Conservation (phyloP, 2,797 vertebrate species). For the Lates japonicus region DNA sequence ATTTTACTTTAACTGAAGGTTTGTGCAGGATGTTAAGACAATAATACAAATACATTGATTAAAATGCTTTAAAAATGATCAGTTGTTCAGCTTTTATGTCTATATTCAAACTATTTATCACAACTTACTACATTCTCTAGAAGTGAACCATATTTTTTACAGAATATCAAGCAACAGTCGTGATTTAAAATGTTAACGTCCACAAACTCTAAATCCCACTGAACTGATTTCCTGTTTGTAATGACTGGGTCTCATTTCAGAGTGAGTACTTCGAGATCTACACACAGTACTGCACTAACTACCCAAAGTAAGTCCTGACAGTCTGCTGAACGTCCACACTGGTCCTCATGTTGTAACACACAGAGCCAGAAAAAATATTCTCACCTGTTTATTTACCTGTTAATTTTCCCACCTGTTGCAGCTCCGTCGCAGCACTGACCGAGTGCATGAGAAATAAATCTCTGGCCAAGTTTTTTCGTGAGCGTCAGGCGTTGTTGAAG, state of each 20-base stretch:
- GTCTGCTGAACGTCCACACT: not conserved
- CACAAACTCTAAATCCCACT: too few relatives aligned
- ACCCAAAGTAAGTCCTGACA: slow-evolving; percentile 91
- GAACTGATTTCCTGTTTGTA: not conserved
- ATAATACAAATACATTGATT: too few relatives aligned
- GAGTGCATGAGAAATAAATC: slow-evolving; percentile 95
- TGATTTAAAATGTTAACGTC: too few relatives aligned
- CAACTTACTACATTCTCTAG: too few relatives aligned
- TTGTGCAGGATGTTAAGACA: too few relatives aligned
- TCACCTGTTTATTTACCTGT: not conserved
- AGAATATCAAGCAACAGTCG: not conserved
- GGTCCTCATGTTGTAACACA: not conserved
- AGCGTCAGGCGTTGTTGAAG: slow-evolving; percentile 89
- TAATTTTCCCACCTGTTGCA: slow-evolving; percentile 50
- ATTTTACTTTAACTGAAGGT: too few relatives aligned
- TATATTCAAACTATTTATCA: too few relatives aligned
- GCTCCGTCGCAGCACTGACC: slow-evolving; percentile 91
- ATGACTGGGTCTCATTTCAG: slow-evolving; percentile 74
- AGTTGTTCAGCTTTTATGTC: too few relatives aligned
- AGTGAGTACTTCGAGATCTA: slow-evolving; percentile 96
- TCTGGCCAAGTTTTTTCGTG: slow-evolving; percentile 91
- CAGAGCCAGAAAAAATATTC: not conserved
- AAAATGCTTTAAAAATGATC: too few relatives aligned
- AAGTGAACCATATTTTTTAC: too few relatives aligned
- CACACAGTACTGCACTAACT: slow-evolving; percentile 98